Percentiles rank a stretch among this genome's conserved stretches.
Evolutionary conservation across 2,888 invertebrate genomes (phyloP).

Genomic region (Podotricha telesiphe): DNA sequence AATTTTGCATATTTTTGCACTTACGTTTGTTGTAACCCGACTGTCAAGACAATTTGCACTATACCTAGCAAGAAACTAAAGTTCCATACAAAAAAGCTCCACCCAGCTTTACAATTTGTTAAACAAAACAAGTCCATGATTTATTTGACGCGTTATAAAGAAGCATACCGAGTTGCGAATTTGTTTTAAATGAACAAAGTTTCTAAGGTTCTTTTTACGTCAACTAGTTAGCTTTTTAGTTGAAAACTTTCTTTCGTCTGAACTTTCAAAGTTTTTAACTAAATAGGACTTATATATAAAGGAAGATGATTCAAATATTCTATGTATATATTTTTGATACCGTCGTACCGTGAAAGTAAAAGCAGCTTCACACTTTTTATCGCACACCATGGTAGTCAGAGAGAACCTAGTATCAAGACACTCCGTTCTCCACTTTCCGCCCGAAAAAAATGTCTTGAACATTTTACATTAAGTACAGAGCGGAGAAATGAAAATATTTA

Average conservation of each 20-base stretch:
- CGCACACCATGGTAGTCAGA: too few relatives aligned
- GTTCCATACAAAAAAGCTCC: constrained; percentile 4
- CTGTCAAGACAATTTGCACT: constrained; percentile 9
- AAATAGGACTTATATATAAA: not conserved
- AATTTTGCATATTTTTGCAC: too few relatives aligned
- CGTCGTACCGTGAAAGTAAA: too few relatives aligned
- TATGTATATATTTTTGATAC: too few relatives aligned
- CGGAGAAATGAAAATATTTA: too few relatives aligned
- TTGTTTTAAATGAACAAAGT: constrained; percentile 41
- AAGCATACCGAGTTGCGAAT: constrained; percentile 36
- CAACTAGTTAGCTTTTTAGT: constrained; percentile 14
- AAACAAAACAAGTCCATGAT: constrained; percentile 30
- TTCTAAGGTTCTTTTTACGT: constrained; percentile 27
- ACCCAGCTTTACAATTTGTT: constrained; percentile 4
- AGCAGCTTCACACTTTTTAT: too few relatives aligned
- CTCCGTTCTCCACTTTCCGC: too few relatives aligned
- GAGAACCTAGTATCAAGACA: too few relatives aligned
- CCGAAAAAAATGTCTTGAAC: too few relatives aligned
- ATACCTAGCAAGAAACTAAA: constrained; percentile 1
- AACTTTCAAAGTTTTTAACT: not conserved
- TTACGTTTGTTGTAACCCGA: too few relatives aligned
- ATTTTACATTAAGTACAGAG: too few relatives aligned
- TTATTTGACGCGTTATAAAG: constrained; percentile 41
- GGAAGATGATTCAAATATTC: not conserved
- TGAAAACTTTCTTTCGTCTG: constrained; percentile 2